phyloP scores from a whole-genome alignment of 2,888 invertebrate species.

The Iselma pallidipennis region DNA sequence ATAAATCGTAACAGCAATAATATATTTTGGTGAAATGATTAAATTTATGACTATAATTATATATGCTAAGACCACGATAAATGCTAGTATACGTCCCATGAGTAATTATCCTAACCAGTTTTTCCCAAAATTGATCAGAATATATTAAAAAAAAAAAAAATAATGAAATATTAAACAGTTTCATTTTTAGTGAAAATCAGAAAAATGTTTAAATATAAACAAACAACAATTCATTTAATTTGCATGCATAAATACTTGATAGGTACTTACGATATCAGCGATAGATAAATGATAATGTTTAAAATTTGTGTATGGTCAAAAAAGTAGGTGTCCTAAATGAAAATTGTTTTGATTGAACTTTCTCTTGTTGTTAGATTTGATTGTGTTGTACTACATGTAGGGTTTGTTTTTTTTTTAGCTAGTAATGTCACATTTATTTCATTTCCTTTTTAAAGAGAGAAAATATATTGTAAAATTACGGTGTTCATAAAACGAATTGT shows the following conservation, averaged over 20 bases:
- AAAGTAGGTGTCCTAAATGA: neutral
- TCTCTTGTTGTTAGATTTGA: neutral
- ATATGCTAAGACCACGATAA: neutral
- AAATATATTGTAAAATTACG: no score
- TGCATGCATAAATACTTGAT: neutral
- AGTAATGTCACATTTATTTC: no score
- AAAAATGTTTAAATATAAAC: no score
- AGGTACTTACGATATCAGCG: neutral
- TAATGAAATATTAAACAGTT: neutral
- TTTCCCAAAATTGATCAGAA: neutral
- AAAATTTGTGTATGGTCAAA: neutral
- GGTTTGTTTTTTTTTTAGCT: no score
- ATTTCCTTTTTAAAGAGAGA: no score
- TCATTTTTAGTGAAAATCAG: neutral
- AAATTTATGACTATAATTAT: neutral
- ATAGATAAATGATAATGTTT: neutral
- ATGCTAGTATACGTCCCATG: neutral
- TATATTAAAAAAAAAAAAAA: neutral
- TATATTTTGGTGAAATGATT: constrained; percentile 1
- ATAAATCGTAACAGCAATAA: neutral
- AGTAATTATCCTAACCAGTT: neutral
- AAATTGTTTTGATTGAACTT: neutral
- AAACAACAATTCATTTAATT: neutral
- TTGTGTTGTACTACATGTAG: no score
- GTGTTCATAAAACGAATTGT: neutral